Conservation (phyloP, 2,797 vertebrate genomes). For the Euthynnus affinis region DNA sequence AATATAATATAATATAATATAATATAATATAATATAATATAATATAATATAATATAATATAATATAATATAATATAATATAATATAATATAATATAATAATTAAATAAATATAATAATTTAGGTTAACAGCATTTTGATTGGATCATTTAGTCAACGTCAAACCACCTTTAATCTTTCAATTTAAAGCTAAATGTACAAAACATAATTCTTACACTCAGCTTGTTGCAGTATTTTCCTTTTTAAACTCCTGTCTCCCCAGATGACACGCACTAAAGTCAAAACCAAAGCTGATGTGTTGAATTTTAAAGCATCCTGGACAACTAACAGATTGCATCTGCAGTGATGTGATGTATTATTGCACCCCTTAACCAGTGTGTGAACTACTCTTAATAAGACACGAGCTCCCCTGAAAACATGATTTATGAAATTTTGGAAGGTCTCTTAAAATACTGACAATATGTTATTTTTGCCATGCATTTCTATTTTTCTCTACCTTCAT, state of each 20-base stretch:
- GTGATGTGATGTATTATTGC: background rate
- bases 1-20: background rate
- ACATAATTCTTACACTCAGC: background rate
- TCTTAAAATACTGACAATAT: too few species aligned
- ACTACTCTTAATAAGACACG: too few species aligned
- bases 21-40: background rate
- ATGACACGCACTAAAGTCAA: background rate
- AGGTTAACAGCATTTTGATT: background rate
- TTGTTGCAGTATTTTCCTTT: background rate
- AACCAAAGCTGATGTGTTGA: background rate
- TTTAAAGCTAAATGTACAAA: background rate
- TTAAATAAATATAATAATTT: background rate
- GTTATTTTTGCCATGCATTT: too few species aligned
- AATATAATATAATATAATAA: background rate
- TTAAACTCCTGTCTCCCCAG: background rate
- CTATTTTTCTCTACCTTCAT: too few species aligned
- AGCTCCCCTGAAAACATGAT: too few species aligned
- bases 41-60: background rate
- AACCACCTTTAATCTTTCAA: background rate
- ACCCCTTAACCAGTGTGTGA: background rate
- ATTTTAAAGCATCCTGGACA: background rate
- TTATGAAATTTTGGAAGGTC: too few species aligned
- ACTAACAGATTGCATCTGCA: background rate
- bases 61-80: background rate
- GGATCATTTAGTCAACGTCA: background rate